Evolutionary conservation across 2,113 vertebrate species (phyloP).

Genomic region (zebrafish (Danio rerio)): GRCz12tu NC_133177.1:54016001-54016500

Average conservation of each 20-base stretch:
- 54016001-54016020: no score
- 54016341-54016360: slow-evolving; percentile 5
- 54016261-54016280: background rate
- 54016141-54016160: background rate
- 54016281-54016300: background rate
- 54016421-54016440: slow-evolving; percentile 73
- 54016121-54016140: no score
- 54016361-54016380: slow-evolving; percentile 45
- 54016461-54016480: slow-evolving; percentile 76
- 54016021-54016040: no score
- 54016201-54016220: background rate
- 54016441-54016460: slow-evolving; percentile 72
- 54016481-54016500: slow-evolving; percentile 66
- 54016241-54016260: background rate
- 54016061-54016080: no score
- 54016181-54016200: background rate
- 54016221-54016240: background rate
- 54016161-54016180: background rate
- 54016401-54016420: slow-evolving; percentile 28
- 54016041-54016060: no score
- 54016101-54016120: no score
- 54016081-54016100: no score
- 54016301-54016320: background rate
- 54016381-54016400: slow-evolving; percentile 39
- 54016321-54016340: slow-evolving; percentile 8